phyloP scores from a whole-genome alignment of 2,888 invertebrate species.

The Ametastegia equiseti region DNA sequence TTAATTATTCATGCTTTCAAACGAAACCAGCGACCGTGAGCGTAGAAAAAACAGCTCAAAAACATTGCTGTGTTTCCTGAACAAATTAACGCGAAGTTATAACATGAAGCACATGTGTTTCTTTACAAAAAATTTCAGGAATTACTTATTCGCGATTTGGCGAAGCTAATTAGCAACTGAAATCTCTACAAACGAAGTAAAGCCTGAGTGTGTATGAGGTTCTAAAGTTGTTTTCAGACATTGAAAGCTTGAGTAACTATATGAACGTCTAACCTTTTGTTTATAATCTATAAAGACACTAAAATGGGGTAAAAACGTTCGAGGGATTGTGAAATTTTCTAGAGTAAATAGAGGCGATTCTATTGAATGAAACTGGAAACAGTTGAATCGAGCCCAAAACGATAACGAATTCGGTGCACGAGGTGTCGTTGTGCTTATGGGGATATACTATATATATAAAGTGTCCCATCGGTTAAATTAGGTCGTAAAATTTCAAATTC shows the following conservation, averaged over 20 bases:
- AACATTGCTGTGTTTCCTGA: neutral
- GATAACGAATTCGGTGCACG: conserved; percentile 18
- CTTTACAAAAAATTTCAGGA: too few relatives aligned
- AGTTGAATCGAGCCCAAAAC: conserved; percentile 18
- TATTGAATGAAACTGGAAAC: conserved; percentile 1
- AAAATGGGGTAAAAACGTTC: too few relatives aligned
- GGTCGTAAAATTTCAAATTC: conserved; percentile 22
- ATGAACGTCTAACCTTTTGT: neutral
- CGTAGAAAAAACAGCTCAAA: neutral
- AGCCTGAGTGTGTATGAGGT: too few relatives aligned
- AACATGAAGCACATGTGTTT: too few relatives aligned
- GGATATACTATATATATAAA: conserved; percentile 11
- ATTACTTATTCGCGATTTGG: too few relatives aligned
- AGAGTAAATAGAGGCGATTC: neutral
- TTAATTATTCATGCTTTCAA: neutral
- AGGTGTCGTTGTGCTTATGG: conserved; percentile 13
- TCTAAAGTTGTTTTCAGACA: too few relatives aligned
- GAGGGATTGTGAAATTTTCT: neutral
- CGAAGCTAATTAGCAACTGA: too few relatives aligned
- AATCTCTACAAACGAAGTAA: too few relatives aligned
- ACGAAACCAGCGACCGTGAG: neutral
- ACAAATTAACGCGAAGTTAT: too few relatives aligned
- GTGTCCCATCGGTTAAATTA: conserved; percentile 24
- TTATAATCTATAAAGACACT: too few relatives aligned
- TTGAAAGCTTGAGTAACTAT: too few relatives aligned